Evolutionary conservation across 2,888 invertebrate genomes (phyloP).

Genomic region (Barypeithes pellucidus): DNA sequence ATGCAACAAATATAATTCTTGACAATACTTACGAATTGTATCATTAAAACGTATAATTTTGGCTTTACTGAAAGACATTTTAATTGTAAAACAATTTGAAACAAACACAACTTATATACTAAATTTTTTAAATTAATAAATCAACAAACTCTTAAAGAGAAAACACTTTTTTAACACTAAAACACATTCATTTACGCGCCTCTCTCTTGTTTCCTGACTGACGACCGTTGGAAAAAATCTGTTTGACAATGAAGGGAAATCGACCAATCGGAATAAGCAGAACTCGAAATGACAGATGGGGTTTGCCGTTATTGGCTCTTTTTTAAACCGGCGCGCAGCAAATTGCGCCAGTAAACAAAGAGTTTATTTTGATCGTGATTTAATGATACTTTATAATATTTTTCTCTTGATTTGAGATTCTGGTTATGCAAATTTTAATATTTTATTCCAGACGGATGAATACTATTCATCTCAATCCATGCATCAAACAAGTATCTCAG

Average conservation of each 20-base stretch:
- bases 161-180: slow-evolving; percentile 17
- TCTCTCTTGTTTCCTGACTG: slow-evolving; percentile 19
- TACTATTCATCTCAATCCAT: not conserved
- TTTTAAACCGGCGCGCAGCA: not conserved
- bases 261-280: not conserved
- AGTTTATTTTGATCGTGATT: not conserved
- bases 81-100: slow-evolving; percentile 1
- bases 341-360: not conserved
- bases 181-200: slow-evolving; percentile 21
- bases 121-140: slow-evolving; percentile 23
- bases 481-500: not conserved
- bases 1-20: not conserved
- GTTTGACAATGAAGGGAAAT: slow-evolving; percentile 8
- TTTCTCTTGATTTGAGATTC: not conserved
- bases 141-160: slow-evolving; percentile 23
- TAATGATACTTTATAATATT: not conserved
- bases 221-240: slow-evolving; percentile 47
- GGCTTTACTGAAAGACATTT: slow-evolving; percentile 75
- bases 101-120: slow-evolving; percentile 22
- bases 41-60: slow-evolving; percentile 75
- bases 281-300: not conserved
- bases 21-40: slow-evolving; percentile 70
- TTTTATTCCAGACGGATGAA: not conserved
- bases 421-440: slow-evolving; percentile 3
- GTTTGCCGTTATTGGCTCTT: not conserved